Evolutionary conservation across 2,797 vertebrate species (phyloP), one percentile per base, ranked within the genome.

Genomic region (Falco biarmicus): DNA sequence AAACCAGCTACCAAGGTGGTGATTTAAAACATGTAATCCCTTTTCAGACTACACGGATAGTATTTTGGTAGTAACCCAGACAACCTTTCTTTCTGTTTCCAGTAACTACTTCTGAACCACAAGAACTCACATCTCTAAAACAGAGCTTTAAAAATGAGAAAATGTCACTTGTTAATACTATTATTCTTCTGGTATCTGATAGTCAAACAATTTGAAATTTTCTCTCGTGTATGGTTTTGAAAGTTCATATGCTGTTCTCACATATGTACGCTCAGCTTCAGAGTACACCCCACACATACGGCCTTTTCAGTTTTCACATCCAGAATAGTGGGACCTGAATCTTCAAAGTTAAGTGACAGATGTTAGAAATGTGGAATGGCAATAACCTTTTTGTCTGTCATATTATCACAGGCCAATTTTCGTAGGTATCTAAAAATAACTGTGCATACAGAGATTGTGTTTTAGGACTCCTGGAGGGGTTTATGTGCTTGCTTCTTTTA

Each of bases 401-500:
- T 43, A n/a, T 48, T 88, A 32, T 50, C 15, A 11, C 7, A 0
- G 80, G 37, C 75, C 12, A 66, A 0, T 80, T 94, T 94, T 87
- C 80, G 61, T 77, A 70, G 43, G 34, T 87, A 17, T 56, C 82
- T 93, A 88, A 88, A 97, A 91, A 90, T 90, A 61, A 60, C 37
- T 69, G 12, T 85, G 63, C 79, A 64, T 68, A 78, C 47, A 92
- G 57, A 89, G 75, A 65, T 51, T 68, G 56, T 82, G 53, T 69
- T 95, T 92, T 87, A 94, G 69, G 90, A 54, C 50, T 95, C 87
- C 90, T 92, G 84, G 64, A 71, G 90, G 81, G 71, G 5, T 90
- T 93, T 80, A 83, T 89, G 18, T 80, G 21, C 78, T 87, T 74
- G 63, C 60, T 92, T 57, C 94, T 95, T 95, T 96, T 79, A 83